Percentiles rank a stretch among this genome's conserved stretches.
phyloP scores from a whole-genome alignment of 2,888 invertebrate genomes.

The Creontiades dilutus region DNA sequence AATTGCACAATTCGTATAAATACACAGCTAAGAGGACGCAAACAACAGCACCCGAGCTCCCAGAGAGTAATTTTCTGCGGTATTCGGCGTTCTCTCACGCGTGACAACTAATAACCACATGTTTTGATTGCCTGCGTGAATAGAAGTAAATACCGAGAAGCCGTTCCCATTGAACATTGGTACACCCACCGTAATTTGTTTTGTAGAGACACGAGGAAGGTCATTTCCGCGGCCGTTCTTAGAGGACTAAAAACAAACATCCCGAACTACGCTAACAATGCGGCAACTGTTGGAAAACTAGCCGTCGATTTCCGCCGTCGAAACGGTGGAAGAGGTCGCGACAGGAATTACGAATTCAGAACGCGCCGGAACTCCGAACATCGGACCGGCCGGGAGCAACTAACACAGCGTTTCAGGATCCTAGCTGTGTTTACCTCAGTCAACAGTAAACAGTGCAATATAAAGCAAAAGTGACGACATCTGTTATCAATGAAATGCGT shows the following conservation, averaged over 20 bases:
- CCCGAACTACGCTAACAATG: background rate
- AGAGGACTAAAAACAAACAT: background rate
- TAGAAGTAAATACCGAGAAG: background rate
- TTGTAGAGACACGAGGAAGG: background rate
- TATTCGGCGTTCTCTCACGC: no score
- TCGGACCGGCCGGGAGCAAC: background rate
- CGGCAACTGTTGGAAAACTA: background rate
- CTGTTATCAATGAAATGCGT: background rate
- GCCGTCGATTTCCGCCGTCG: background rate
- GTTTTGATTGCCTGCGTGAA: background rate
- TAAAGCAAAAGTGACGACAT: slow-evolving; percentile 13
- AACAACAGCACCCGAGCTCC: no score
- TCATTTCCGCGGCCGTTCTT: background rate
- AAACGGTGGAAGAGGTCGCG: background rate
- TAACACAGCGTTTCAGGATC: background rate
- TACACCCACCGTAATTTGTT: background rate
- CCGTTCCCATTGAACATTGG: background rate
- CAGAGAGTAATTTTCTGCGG: no score
- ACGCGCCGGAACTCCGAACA: background rate
- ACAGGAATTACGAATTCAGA: background rate
- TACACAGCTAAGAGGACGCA: no score
- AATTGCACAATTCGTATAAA: no score
- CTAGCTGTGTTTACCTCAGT: slow-evolving; percentile 5
- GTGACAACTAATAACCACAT: background rate
- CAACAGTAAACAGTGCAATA: background rate